A percentile compares a stretch with the other conserved stretches of the same genome.
Conservation (phyloP, 2,797 vertebrate species). For the Neosilurus hyrtlii region DNA sequence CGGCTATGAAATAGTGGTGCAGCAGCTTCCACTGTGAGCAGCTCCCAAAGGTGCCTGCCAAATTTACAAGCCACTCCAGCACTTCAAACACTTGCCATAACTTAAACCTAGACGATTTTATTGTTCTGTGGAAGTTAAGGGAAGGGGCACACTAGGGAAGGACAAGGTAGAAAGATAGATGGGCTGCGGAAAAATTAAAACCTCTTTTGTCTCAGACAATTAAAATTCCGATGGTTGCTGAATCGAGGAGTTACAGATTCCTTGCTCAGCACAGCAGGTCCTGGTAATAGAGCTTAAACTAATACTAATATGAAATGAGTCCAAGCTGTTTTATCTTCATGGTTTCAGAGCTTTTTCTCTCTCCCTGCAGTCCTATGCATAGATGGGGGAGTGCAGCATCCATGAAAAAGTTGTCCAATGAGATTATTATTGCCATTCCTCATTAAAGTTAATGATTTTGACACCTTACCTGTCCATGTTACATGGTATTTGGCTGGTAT, state of each 20-base stretch:
- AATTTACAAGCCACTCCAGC: conserved; percentile 90
- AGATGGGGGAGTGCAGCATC: conserved; percentile 29
- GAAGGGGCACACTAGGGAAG: conserved; percentile 50
- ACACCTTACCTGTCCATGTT: conserved; percentile 61
- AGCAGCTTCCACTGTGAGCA: conserved; percentile 61
- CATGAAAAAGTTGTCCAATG: conserved; percentile 52
- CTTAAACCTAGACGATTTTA: conserved; percentile 89
- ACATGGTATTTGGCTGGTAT: conserved; percentile 62
- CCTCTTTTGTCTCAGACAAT: conserved; percentile 72
- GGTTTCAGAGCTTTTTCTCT: conserved; percentile 38
- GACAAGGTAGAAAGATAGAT: conserved; percentile 72
- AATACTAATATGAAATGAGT: conserved; percentile 57
- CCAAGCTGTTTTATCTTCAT: conserved; percentile 55
- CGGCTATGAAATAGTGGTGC: conserved; percentile 81
- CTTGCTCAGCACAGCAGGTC: conserved; percentile 38
- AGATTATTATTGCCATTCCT: conserved; percentile 55
- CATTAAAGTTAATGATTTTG: conserved; percentile 69
- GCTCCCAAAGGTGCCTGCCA: conserved; percentile 85
- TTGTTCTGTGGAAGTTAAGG: conserved; percentile 79
- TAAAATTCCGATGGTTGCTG: conserved; percentile 65
- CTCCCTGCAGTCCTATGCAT: conserved; percentile 17
- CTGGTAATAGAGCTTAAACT: conserved; percentile 56
- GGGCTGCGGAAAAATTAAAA: conserved; percentile 65
- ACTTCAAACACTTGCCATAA: conserved; percentile 94
- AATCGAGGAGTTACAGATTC: conserved; percentile 45